phyloP scores from a whole-genome alignment of 2,113 vertebrate genomes.

The Limnothrissa miodon region DNA sequence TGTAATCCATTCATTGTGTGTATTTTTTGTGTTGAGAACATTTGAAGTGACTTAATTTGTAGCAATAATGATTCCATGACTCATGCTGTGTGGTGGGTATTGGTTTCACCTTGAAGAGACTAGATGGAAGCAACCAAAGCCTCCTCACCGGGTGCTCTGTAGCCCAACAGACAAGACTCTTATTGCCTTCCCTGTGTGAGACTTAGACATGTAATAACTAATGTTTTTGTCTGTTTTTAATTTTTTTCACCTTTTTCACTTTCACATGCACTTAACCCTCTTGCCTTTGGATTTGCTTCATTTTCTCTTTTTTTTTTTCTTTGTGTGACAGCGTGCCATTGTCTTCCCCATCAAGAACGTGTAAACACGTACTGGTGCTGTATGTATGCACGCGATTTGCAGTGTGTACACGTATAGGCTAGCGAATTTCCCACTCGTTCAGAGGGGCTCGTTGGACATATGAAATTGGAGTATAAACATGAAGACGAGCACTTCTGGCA shows the following conservation, averaged over 20 bases:
- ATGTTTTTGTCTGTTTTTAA: not conserved
- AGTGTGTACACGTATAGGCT: constrained; percentile 21
- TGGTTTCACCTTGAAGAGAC: constrained; percentile 39
- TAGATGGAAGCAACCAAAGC: constrained; percentile 54
- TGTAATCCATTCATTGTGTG: constrained; percentile 29
- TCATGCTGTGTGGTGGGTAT: constrained; percentile 39
- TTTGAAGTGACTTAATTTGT: constrained; percentile 36
- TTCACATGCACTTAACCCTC: constrained; percentile 33
- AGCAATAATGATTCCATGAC: constrained; percentile 55
- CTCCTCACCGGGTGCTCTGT: constrained; percentile 45
- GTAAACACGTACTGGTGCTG: constrained; percentile 46
- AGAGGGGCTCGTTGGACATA: constrained; percentile 31
- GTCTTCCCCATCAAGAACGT: constrained; percentile 39
- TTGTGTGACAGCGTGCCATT: constrained; percentile 61
- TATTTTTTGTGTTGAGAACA: not conserved
- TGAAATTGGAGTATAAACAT: constrained; percentile 44
- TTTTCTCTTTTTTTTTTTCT: constrained; percentile 29
- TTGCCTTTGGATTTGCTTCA: constrained; percentile 47
- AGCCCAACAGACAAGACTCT: constrained; percentile 42
- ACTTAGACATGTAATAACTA: constrained; percentile 27
- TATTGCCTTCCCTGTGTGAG: constrained; percentile 41
- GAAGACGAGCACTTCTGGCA: constrained; percentile 33
- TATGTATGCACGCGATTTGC: constrained; percentile 38
- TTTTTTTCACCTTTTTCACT: constrained; percentile 22
- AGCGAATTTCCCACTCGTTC: not conserved